Base-by-base conservation (phyloP, 2,888 invertebrate genomes). In the Volucella bombylans region DNA sequence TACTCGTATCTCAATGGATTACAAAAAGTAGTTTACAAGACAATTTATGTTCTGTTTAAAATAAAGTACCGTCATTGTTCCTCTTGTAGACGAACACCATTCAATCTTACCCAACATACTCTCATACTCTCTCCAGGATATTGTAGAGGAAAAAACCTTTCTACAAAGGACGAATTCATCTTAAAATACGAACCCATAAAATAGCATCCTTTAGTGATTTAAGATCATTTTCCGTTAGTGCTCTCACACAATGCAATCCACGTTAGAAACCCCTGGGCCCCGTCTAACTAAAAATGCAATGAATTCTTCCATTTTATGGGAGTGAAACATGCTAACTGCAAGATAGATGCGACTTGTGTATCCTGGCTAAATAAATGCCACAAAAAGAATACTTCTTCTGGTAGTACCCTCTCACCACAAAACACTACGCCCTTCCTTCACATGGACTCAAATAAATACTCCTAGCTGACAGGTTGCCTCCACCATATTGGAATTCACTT, bases 251-350 rank as follows among this genome's bases (percentile, higher is more conserved):
- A 61, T 71, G 62, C 76, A 82, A 62, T 67, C 45, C 41, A 61
- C 15, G 45, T 57, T 23, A 43, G 39, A 12, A 18, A n/a, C 39
- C 49, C 38, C n/a, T 12, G 8, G 12, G 64, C 38, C 8, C 9
- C 9, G 8, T 9, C 23, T 41, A 39, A 50, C 76, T 71, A 72
- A 59, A 77, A 81, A 76, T 85, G 85, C 85, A 85, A 77, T 81
- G 85, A 81, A 80, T 85, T 50, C 81, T 77, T 85, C 72, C 71
- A 81, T 85, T 85, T 85, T 85, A 85, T 85, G 85, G 85, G 85
- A 85, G 81, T 85, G 85, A 85, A 85, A 81, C 85, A 85, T 85
- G 85, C 85, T 85, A 85, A 85, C 85, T 85, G 81, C 80, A 77
- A 85, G 85, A 85, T 85, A 80, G 85, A 85, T 85, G 81, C 76